Evolutionary conservation across 2,797 vertebrate genomes (phyloP), one percentile per base, ranked within the genome.

Genomic region (Myotis myotis): DNA sequence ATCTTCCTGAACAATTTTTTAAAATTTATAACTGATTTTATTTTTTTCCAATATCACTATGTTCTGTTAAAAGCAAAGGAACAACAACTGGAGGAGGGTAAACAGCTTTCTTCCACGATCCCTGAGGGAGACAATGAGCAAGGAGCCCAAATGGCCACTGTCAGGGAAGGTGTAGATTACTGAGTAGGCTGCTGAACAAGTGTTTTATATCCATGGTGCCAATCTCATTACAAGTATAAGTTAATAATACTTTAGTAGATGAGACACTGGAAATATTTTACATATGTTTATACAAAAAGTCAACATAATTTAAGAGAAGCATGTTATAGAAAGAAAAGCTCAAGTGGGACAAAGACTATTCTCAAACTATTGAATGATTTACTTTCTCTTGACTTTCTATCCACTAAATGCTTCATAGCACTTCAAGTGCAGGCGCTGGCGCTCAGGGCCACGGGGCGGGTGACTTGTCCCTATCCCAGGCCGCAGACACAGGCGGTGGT

Each of bases 311-410:
- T 64, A 96, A 88, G 13, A 80, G 25, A 71, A 76, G 1, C 9
- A 55, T 89, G 15, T 57, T 80, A 62, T 23, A 79, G 11, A 87
- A 1, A 88, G 38, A 92, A 76, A 89, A 75, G 12, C 51, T 80
- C 91, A 89, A 86, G 64, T 80, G 15, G 12, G 25, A 88, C 57
- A 80, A 90, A 91, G 62, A 49, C 75, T 84, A 60, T 78, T 91
- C 87, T 95, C 71, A 95, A 96, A 93, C 71, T 49, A 88, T 44
- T 92, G 51, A 89, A 88, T 88, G 85, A 86, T 90, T 95, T 92
- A 72, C 51, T 87, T 62, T 84, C 49, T 84, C 70, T 93, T 23
- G 89, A 78, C n/a, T 93, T 87, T 80, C 72, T 86, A 60, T 71
- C 57, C 86, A 55, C 44, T 91, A 75, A 80, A 10, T 80, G 57